These are phyloP conservation scores for Neostethus bicornis DNA, from an alignment of 2,797 vertebrate species.

Conservation along the genomic window DNA sequence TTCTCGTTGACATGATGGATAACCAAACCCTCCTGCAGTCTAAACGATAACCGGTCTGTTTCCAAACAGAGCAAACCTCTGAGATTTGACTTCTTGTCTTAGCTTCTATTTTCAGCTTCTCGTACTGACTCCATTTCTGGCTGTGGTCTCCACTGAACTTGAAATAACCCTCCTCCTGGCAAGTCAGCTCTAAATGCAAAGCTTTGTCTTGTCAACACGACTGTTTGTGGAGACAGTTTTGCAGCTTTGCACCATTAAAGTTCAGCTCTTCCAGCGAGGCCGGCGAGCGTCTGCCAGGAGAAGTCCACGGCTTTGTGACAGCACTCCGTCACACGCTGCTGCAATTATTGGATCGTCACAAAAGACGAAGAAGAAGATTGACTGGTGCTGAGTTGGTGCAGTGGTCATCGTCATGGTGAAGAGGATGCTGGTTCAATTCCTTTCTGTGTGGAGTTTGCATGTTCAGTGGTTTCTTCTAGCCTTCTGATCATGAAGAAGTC, in stretches of 20 bases:
- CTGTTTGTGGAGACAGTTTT: slow-evolving; percentile 63
- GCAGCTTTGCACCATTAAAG: slow-evolving; percentile 66
- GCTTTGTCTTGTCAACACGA: slow-evolving; percentile 65
- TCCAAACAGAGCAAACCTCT: slow-evolving; percentile 35
- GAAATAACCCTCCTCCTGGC: slow-evolving; percentile 42
- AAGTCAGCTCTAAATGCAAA: slow-evolving; percentile 56
- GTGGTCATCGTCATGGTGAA: no score
- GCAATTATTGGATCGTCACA: no score
- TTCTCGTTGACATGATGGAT: slow-evolving; percentile 29
- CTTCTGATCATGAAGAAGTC: no score
- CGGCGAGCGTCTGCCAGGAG: slow-evolving; percentile 29
- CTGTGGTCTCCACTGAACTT: slow-evolving; percentile 48
- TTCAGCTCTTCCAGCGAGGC: slow-evolving; percentile 49
- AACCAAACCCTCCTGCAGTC: slow-evolving; percentile 26
- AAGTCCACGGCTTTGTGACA: slow-evolving; percentile 12
- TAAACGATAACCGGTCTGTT: slow-evolving; percentile 33
- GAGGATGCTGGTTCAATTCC: no score
- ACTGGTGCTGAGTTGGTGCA: no score
- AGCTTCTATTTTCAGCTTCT: slow-evolving; percentile 49
- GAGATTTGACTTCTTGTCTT: slow-evolving; percentile 23
- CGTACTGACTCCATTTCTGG: slow-evolving; percentile 37
- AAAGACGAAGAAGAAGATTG: no score
- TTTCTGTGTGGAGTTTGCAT: no score
- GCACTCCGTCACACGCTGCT: slow-evolving; percentile 14
- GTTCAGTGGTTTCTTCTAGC: no score